A percentile compares a stretch with the other conserved stretches of the same genome.
Conservation (phyloP, 2,113 vertebrate genomes). For the Lontra canadensis region DNA sequence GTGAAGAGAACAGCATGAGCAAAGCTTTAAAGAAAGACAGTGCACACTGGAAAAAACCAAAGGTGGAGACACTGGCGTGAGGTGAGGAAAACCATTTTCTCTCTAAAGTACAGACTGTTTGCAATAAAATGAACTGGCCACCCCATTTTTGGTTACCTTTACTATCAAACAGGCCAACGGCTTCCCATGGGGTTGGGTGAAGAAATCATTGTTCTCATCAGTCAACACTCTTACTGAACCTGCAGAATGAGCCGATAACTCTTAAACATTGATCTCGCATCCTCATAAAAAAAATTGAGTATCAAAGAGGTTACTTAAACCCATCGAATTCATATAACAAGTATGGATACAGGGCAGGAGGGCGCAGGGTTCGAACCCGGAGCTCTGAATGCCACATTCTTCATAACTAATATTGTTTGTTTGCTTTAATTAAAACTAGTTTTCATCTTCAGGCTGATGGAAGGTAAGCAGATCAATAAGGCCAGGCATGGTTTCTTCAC, state of each 20-base stretch:
- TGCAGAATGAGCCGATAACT: neutral
- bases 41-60: rapidly evolving
- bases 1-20: no score
- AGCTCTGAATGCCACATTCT: neutral
- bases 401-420: neutral
- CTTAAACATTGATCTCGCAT: neutral
- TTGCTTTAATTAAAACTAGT: neutral
- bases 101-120: neutral
- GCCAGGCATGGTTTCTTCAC: neutral
- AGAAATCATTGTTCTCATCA: neutral
- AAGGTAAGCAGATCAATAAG: neutral
- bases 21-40: neutral
- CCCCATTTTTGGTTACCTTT: neutral
- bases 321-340: neutral
- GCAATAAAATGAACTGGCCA: neutral
- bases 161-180: neutral
- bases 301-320: neutral
- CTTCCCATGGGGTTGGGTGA: neutral
- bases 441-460: neutral
- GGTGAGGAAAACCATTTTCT: neutral
- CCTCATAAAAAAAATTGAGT: neutral
- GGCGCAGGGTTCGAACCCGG: neutral
- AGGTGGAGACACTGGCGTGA: rapidly evolving
- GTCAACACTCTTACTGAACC: neutral
- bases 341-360: neutral